Base-by-base conservation (phyloP, 1,140 invertebrate species). In the Penaeus indicus region DNA sequence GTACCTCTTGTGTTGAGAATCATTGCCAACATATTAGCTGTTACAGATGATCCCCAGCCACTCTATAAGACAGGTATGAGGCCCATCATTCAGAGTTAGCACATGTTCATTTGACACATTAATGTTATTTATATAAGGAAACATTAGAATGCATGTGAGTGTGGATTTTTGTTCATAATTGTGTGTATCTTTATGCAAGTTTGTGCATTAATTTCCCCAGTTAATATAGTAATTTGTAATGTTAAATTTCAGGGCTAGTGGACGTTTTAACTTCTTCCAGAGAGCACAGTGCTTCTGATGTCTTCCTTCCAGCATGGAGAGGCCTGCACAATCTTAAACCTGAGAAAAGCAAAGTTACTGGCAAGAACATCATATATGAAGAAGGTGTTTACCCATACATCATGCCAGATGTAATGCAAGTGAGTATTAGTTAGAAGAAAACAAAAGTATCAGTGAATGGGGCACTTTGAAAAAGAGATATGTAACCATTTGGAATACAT, bases 321-420 rank as follows among this genome's bases (percentile, higher is more conserved):
- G 85, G 21, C 13, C 64, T 87, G 38, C 85, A 81, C 78, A 87
- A 87, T n/a, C 27, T 81, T 1, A 38, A 69, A 27, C 5, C 38
- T n/a, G 61, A 10, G 16, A 62, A 18, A 18, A 25, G n/a, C 21
- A 38, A 54, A 7, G 18, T 16, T 18, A n/a, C 85, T 19, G 78
- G 25, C 60, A 19, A n/a, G 19, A 72, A 25, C 3, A 72, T 38
- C 16, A n/a, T 87, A 13, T 87, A 79, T 42, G 27, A 69, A 54
- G 85, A 87, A 22, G 85, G 85, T 27, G 78, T 87, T 25, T 87
- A 87, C 63, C 85, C 85, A 4, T 87, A 72, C 75, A 79, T 87
- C 25, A 16, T 87, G 38, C 85, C 85, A 47, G 85, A 72, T 62
- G 63, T 54, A 54, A 54, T 54, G 54, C 54, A 16, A 54, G 54